phyloP scores from a whole-genome alignment of 2,888 invertebrate genomes.

The Chloromyia formosa region DNA sequence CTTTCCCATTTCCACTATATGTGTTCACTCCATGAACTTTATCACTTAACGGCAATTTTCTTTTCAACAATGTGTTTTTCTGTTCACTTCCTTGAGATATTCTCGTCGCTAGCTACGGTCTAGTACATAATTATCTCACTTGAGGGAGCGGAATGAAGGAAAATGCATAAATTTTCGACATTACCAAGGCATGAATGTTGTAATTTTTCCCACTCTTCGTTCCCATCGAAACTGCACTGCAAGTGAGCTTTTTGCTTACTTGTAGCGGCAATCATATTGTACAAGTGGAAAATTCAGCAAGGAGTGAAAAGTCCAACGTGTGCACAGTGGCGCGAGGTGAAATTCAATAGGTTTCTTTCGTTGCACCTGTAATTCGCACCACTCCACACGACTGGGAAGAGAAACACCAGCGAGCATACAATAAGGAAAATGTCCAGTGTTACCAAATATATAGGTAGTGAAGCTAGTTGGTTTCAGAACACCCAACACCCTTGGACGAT shows the following conservation, averaged over 20 bases:
- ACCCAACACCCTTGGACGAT: background rate
- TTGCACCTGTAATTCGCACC: conserved; percentile 22
- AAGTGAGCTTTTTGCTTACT: background rate
- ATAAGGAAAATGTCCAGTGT: no score
- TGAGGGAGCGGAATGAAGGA: conserved; percentile 22
- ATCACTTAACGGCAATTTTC: conserved; percentile 30
- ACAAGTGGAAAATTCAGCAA: conserved; percentile 1
- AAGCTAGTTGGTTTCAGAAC: no score
- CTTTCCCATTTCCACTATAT: background rate
- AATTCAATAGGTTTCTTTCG: conserved; percentile 13
- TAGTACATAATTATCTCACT: conserved; percentile 41
- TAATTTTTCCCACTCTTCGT: background rate
- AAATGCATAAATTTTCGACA: conserved; percentile 11
- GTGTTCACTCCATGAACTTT: conserved; percentile 24
- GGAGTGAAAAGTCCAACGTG: background rate
- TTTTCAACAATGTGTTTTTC: background rate
- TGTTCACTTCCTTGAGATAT: conserved; percentile 22
- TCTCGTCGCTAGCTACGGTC: conserved; percentile 1
- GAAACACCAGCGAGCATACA: no score
- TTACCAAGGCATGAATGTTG: conserved; percentile 4
- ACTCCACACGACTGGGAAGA: no score
- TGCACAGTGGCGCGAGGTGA: conserved; percentile 9
- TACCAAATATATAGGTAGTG: no score
- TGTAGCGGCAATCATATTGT: background rate
- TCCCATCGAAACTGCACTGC: background rate